phyloP scores from a whole-genome alignment of 1,140 invertebrate genomes.

The Elysia chlorotica region DNA sequence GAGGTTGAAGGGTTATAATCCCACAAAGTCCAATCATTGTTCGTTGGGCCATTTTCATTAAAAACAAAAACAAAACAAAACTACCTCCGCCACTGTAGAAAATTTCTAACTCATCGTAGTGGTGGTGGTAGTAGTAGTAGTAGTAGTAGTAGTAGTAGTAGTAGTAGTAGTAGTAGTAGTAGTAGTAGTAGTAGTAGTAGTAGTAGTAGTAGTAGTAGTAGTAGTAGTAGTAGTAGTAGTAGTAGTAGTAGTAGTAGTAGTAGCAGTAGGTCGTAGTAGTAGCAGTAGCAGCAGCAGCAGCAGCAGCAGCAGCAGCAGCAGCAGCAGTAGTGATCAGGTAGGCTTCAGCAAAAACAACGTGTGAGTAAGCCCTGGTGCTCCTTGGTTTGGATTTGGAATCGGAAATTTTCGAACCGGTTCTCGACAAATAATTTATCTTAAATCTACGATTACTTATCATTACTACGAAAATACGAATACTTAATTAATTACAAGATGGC shows the following conservation, averaged over 20 bases:
- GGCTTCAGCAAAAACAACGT: too few species aligned
- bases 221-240: slow-evolving; percentile 11
- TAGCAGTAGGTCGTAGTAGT: too few species aligned
- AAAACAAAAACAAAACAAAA: not conserved
- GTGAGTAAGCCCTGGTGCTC: too few species aligned
- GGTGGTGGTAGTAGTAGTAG: slow-evolving; percentile 7
- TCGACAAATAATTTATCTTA: too few species aligned
- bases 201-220: slow-evolving; percentile 14
- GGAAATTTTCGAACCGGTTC: too few species aligned
- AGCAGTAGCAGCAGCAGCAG: too few species aligned
- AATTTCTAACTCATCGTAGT: not conserved
- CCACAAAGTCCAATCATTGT: not conserved
- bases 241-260: slow-evolving; percentile 15
- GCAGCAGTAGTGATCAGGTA: too few species aligned
- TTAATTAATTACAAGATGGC: slow-evolving; percentile 36
- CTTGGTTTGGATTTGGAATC: too few species aligned
- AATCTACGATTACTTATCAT: too few species aligned
- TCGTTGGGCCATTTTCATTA: not conserved
- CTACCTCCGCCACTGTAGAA: too few species aligned
- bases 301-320: too few species aligned
- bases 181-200: slow-evolving; percentile 12
- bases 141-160: slow-evolving; percentile 11
- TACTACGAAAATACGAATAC: too few species aligned
- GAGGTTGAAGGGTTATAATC: not conserved
- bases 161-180: slow-evolving; percentile 12